phyloP scores from a whole-genome alignment of 2,113 vertebrate species.

The Calidris pugnax region DNA sequence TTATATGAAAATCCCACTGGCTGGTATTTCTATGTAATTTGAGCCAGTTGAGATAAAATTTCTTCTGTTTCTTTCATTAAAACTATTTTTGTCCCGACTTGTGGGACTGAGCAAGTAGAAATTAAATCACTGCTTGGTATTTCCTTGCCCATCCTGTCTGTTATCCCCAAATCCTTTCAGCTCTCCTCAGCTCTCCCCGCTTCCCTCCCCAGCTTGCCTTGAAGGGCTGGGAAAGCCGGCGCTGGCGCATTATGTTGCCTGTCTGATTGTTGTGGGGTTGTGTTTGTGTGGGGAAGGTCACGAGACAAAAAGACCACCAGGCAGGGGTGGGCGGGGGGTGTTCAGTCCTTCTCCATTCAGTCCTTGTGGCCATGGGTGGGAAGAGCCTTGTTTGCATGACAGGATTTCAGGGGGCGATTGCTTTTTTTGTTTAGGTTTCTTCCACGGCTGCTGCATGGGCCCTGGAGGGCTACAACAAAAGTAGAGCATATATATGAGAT shows the following conservation, averaged over 20 bases:
- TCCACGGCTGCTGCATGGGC: background rate
- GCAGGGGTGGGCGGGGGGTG: background rate
- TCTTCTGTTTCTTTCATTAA: constrained; percentile 8
- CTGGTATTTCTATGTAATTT: background rate
- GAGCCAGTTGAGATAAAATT: background rate
- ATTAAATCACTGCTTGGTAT: background rate
- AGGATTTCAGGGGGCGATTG: constrained; percentile 19
- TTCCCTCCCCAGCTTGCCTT: background rate
- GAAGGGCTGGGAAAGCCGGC: constrained; percentile 42
- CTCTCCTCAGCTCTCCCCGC: constrained; percentile 2
- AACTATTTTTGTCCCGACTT: background rate
- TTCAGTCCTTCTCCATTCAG: constrained; percentile 45
- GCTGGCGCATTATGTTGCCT: background rate
- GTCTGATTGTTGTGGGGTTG: constrained; percentile 53
- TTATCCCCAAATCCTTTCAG: constrained; percentile 13
- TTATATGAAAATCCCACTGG: background rate
- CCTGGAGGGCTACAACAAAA: constrained; percentile 26
- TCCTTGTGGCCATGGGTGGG: constrained; percentile 26
- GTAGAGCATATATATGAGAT: background rate
- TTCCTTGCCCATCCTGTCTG: background rate
- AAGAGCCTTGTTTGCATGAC: constrained; percentile 61
- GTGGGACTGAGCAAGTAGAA: background rate
- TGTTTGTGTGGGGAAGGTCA: constrained; percentile 62
- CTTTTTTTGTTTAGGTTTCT: constrained; percentile 51
- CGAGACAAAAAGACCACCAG: constrained; percentile 65